phyloP scores from a whole-genome alignment of 2,113 vertebrate species.

The Antidorcas marsupialis region DNA sequence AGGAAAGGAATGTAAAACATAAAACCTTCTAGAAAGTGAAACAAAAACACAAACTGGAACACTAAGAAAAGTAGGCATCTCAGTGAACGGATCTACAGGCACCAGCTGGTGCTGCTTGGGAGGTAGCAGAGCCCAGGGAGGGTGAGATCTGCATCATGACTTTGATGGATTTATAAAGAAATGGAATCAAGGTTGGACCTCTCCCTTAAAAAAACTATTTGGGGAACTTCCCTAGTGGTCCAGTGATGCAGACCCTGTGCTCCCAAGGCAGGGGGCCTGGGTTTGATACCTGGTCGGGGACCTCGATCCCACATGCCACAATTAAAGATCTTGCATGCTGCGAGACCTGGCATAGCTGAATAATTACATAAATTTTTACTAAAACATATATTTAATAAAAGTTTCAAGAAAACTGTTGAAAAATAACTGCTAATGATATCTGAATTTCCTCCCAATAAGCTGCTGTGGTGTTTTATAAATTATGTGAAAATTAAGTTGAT shows the following conservation, averaged over 20 bases:
- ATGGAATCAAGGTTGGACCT: not conserved
- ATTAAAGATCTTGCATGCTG: not conserved
- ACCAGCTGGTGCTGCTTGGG: not conserved
- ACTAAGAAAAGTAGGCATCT: not conserved
- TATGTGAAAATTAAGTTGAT: conserved; percentile 2
- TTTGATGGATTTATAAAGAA: not conserved
- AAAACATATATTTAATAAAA: not conserved
- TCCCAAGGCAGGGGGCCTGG: not conserved
- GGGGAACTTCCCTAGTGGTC: not conserved
- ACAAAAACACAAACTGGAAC: not conserved
- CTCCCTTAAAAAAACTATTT: not conserved
- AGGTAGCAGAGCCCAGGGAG: not conserved
- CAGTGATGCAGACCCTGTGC: not conserved
- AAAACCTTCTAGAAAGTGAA: conserved; percentile 1
- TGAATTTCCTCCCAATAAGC: not conserved
- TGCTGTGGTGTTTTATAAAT: not conserved
- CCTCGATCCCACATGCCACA: not conserved
- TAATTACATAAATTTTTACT: not conserved
- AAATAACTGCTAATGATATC: not conserved
- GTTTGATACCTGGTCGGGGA: not conserved
- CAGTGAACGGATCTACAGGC: not conserved
- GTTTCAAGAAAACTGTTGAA: not conserved
- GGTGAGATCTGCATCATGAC: not conserved
- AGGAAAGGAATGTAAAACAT: conserved; percentile 1
- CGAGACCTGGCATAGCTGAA: not conserved